These are phyloP conservation scores for Drosophila melanica DNA, from an alignment of 1,140 invertebrate species.

Conservation along the genomic window DNA sequence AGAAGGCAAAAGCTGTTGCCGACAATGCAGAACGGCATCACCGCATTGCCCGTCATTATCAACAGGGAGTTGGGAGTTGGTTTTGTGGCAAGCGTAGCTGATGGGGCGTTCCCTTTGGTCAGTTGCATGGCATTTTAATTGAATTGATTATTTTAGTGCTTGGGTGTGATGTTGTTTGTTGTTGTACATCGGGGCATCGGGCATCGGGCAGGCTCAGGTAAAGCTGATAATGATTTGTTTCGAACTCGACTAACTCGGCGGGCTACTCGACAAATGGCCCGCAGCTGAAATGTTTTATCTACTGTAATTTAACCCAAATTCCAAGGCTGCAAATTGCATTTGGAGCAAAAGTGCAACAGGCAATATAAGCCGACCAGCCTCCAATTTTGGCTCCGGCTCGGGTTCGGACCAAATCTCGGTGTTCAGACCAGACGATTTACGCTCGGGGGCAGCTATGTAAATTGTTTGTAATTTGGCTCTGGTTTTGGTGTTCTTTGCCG, in stretches of 20 bases:
- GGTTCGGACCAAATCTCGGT: background rate
- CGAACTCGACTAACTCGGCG: slow-evolving; percentile 23
- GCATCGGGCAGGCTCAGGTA: slow-evolving; percentile 13
- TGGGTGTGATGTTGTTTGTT: slow-evolving; percentile 77
- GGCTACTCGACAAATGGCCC: slow-evolving; percentile 25
- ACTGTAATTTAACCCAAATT: slow-evolving; percentile 81
- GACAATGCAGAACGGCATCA: slow-evolving; percentile 34
- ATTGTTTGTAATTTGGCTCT: slow-evolving; percentile 77
- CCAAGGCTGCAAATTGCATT: slow-evolving; percentile 74
- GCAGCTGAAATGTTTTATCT: slow-evolving; percentile 73
- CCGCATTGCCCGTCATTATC: slow-evolving; percentile 42
- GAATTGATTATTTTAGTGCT: slow-evolving; percentile 79
- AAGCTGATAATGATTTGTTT: slow-evolving; percentile 69
- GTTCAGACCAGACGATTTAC: slow-evolving; percentile 48
- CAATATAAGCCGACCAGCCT: slow-evolving; percentile 15
- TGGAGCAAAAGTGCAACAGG: slow-evolving; percentile 75
- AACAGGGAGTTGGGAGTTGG: slow-evolving; percentile 7
- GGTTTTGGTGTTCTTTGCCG: slow-evolving; percentile 60
- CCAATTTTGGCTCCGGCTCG: background rate
- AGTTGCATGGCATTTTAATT: slow-evolving; percentile 80
- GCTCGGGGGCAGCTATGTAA: slow-evolving; percentile 65
- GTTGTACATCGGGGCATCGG: slow-evolving; percentile 1
- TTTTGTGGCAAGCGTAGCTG: slow-evolving; percentile 39
- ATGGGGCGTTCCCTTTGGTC: slow-evolving; percentile 60
- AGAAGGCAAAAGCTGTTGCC: slow-evolving; percentile 34